These are phyloP conservation scores for Brotula barbata DNA, from an alignment of 2,797 vertebrate species.

Conservation along the genomic window DNA sequence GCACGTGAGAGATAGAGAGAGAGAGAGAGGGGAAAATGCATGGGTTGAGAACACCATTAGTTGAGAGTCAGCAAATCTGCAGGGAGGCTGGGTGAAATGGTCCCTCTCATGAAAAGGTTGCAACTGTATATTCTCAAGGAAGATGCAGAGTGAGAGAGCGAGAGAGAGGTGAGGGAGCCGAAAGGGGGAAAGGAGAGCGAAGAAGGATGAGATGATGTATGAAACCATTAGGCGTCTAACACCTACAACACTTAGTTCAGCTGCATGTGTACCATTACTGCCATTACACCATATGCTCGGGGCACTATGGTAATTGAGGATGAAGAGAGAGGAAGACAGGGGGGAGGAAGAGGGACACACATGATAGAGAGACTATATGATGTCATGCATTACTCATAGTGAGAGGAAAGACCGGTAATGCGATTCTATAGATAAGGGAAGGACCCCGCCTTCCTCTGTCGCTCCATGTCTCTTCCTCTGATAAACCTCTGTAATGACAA, in stretches of 20 bases:
- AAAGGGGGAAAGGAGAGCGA: not conserved
- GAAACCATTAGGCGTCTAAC: slow-evolving; percentile 58
- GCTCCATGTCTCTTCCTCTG: slow-evolving; percentile 3
- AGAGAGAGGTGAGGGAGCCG: too few relatives aligned
- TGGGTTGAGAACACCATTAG: slow-evolving; percentile 16
- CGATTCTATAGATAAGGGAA: slow-evolving; percentile 47
- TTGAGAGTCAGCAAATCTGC: slow-evolving; percentile 52
- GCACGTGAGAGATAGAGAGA: too few relatives aligned
- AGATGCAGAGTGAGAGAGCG: not conserved
- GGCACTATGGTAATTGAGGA: slow-evolving; percentile 39
- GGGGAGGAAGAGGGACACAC: slow-evolving; percentile 7
- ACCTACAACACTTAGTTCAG: slow-evolving; percentile 62
- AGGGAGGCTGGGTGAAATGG: slow-evolving; percentile 25
- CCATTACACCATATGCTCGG: slow-evolving; percentile 52
- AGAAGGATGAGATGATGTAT: slow-evolving; percentile 47
- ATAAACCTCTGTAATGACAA: slow-evolving; percentile 34
- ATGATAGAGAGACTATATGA: slow-evolving; percentile 39
- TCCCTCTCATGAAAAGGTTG: slow-evolving; percentile 31
- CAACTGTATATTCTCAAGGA: slow-evolving; percentile 27
- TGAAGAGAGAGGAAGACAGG: slow-evolving; percentile 28
- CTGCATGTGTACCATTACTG: slow-evolving; percentile 52
- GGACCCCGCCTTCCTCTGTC: slow-evolving; percentile 14
- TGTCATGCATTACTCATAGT: slow-evolving; percentile 58
- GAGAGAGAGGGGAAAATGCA: slow-evolving; percentile 4
- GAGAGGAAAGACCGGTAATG: slow-evolving; percentile 54